A percentile compares a stretch with the other conserved stretches of the same genome.
These are phyloP conservation scores for Drosophila micromelanica DNA, from an alignment of 1,140 invertebrate species.

Conservation along the genomic window DNA sequence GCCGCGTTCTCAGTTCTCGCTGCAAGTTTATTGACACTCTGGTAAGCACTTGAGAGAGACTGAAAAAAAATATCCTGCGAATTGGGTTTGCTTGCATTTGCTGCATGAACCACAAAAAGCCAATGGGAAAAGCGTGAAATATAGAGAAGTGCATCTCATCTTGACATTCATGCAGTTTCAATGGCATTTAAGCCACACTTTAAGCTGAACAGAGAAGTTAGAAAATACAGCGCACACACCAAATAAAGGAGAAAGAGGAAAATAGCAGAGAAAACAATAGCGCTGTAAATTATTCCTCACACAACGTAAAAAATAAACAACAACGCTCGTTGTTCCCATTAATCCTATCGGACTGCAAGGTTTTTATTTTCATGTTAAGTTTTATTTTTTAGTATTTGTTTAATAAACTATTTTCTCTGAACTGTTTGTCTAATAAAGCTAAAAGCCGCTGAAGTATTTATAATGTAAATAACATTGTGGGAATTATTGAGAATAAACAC, in stretches of 20 bases:
- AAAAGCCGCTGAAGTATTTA: too few relatives aligned
- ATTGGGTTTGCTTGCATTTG: slow-evolving; percentile 57
- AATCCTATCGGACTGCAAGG: too few relatives aligned
- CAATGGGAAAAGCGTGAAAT: slow-evolving; percentile 13
- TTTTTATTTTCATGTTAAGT: too few relatives aligned
- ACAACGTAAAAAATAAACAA: too few relatives aligned
- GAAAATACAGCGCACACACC: background rate
- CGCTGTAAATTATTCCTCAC: too few relatives aligned
- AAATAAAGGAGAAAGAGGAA: background rate
- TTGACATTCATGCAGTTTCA: slow-evolving; percentile 53
- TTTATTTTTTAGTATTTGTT: too few relatives aligned
- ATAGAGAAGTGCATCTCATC: slow-evolving; percentile 42
- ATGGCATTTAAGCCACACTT: slow-evolving; percentile 45
- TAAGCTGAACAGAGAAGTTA: background rate
- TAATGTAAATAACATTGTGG: too few relatives aligned
- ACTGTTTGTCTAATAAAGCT: too few relatives aligned
- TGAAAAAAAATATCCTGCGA: slow-evolving; percentile 21
- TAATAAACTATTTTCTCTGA: too few relatives aligned
- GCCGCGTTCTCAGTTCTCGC: slow-evolving; percentile 20
- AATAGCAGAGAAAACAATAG: background rate
- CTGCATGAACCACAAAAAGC: slow-evolving; percentile 26
- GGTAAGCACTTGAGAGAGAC: slow-evolving; percentile 1
- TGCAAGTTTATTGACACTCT: slow-evolving; percentile 38
- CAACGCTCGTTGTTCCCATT: too few relatives aligned
- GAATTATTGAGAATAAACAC: too few relatives aligned